Evolutionary conservation across 2,888 invertebrate genomes (phyloP).

Genomic region (Caenorhabditis macrosperma): DNA sequence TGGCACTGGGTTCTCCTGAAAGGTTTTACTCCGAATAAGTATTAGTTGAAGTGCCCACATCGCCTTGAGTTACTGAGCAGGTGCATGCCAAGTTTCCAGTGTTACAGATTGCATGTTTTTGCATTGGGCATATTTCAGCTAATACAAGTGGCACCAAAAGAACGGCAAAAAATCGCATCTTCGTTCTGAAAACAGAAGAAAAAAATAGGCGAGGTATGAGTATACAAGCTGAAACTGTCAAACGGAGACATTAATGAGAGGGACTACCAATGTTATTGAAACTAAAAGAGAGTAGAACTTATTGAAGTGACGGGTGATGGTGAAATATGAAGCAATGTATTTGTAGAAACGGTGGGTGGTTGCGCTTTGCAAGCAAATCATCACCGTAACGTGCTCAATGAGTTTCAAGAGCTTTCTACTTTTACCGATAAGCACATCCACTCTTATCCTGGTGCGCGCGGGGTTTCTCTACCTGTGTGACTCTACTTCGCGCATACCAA

Average conservation of each 20-base stretch:
- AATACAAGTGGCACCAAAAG: conserved; percentile 53
- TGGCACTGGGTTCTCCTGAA: conserved; percentile 66
- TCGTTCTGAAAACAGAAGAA: conserved; percentile 33
- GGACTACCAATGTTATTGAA: too few species aligned
- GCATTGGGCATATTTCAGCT: conserved; percentile 69
- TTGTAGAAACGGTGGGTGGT: conserved; percentile 25
- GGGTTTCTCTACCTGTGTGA: conserved; percentile 1
- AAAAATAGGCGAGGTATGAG: too few species aligned
- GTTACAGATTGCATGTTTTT: conserved; percentile 64
- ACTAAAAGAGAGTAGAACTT: too few species aligned
- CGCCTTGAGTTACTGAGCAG: conserved; percentile 65
- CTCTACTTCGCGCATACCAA: conserved; percentile 49
- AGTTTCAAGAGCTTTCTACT: conserved; percentile 53
- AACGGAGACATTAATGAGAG: too few species aligned
- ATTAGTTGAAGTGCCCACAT: conserved; percentile 54
- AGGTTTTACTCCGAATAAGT: neutral
- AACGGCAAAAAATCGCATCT: conserved; percentile 51
- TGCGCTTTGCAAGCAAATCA: conserved; percentile 18
- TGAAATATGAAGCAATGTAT: conserved; percentile 30
- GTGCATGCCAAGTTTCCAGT: conserved; percentile 66
- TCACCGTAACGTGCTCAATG: conserved; percentile 24
- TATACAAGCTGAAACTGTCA: neutral
- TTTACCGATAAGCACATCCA: conserved; percentile 53
- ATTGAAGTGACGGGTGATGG: too few species aligned
- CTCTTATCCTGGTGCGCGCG: conserved; percentile 19